A percentile compares a stretch with the other conserved stretches of the same genome.
phyloP scores from a whole-genome alignment of 2,113 vertebrate genomes.

The Microtus pennsylvanicus region DNA sequence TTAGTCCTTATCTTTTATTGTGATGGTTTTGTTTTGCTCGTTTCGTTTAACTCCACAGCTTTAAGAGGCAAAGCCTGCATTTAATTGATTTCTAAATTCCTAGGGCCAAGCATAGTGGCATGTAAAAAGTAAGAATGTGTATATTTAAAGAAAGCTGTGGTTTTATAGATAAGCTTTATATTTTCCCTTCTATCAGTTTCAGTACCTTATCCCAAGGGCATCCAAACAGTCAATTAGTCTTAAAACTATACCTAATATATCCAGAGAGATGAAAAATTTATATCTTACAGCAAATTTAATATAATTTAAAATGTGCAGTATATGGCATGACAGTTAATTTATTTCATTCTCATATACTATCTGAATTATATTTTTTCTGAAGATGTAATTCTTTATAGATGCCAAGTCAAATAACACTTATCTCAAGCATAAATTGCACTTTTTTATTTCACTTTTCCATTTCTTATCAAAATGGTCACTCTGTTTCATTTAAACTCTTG shows the following conservation, averaged over 20 bases:
- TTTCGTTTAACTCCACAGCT: not conserved
- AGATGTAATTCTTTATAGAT: not conserved
- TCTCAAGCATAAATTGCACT: constrained; percentile 54
- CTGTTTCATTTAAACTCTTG: constrained; percentile 61
- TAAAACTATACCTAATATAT: not conserved
- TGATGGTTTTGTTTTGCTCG: not conserved
- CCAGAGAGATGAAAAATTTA: not conserved
- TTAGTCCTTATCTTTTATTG: constrained; percentile 45
- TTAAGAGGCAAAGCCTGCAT: constrained; percentile 23
- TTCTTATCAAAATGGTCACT: constrained; percentile 68
- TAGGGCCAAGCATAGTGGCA: not conserved
- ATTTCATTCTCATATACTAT: not conserved
- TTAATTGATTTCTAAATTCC: constrained; percentile 27
- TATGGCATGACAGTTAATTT: not conserved
- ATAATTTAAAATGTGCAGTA: not conserved
- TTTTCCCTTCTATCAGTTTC: not conserved
- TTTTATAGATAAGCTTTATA: not conserved
- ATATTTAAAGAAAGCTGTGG: not conserved
- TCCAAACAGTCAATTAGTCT: not conserved
- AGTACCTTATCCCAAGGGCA: not conserved
- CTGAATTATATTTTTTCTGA: constrained; percentile 24
- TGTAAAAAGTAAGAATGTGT: not conserved
- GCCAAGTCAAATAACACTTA: constrained; percentile 32
- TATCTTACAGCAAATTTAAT: constrained; percentile 13
- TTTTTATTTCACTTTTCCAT: constrained; percentile 57